phyloP scores from a whole-genome alignment of 2,797 vertebrate genomes.

The Myiothlypis coronata region DNA sequence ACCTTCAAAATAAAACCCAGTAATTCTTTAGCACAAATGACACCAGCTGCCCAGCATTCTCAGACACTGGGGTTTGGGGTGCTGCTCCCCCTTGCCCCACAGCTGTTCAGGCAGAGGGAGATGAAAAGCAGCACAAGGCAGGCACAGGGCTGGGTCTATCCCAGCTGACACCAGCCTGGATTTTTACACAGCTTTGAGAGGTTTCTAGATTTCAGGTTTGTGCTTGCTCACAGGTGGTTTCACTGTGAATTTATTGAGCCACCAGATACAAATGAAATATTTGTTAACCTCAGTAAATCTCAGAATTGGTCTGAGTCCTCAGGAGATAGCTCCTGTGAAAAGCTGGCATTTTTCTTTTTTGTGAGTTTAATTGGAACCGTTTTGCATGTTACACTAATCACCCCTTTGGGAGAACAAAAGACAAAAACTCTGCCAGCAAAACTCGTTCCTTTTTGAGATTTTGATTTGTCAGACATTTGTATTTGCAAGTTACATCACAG shows the following conservation, averaged over 20 bases:
- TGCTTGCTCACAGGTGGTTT: background rate
- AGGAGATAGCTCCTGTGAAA: background rate
- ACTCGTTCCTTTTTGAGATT: constrained; percentile 25
- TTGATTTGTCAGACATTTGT: constrained; percentile 33
- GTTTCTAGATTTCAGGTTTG: background rate
- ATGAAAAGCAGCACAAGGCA: background rate
- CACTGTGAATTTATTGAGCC: background rate
- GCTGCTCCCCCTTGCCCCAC: background rate
- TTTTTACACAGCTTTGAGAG: background rate
- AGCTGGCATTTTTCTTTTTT: background rate
- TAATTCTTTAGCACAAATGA: background rate
- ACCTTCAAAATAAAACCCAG: background rate
- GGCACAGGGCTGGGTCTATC: background rate
- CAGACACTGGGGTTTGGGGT: background rate
- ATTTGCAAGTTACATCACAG: background rate
- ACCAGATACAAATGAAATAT: background rate
- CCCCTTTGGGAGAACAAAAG: constrained; percentile 24
- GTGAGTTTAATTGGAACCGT: constrained; percentile 22
- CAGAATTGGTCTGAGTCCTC: background rate
- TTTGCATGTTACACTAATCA: constrained; percentile 44
- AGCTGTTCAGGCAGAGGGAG: background rate
- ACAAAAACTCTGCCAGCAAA: constrained; percentile 42
- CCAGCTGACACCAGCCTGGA: background rate
- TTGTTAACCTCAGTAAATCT: background rate
- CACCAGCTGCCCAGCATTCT: background rate